phyloP scores from a whole-genome alignment of 1,140 invertebrate genomes.

The Apis florea region DNA sequence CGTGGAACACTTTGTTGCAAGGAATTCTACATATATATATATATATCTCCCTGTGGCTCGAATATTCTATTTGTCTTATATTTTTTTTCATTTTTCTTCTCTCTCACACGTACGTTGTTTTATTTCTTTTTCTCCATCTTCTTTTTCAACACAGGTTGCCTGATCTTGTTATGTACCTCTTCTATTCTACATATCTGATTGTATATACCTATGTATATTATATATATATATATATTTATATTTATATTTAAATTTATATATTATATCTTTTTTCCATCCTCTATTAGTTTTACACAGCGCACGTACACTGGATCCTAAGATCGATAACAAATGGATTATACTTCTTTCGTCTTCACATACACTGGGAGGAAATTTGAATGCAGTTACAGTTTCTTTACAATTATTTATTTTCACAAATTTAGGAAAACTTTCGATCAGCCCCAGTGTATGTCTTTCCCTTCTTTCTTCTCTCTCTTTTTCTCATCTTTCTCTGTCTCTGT shows the following conservation, averaged over 20 bases:
- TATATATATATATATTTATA: conserved; percentile 8
- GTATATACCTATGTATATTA: conserved; percentile 38
- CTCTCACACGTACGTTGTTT: conserved; percentile 18
- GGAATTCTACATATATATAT: background rate
- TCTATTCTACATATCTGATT: conserved; percentile 32
- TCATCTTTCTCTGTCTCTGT: background rate
- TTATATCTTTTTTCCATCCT: conserved; percentile 10
- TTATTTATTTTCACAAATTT: too few species aligned
- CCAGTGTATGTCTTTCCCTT: background rate
- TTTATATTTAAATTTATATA: conserved; percentile 12
- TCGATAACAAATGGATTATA: background rate
- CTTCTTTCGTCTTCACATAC: background rate
- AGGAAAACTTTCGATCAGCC: conserved; percentile 2
- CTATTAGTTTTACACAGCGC: conserved; percentile 36
- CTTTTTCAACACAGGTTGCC: conserved; percentile 75
- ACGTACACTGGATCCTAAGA: conserved; percentile 40
- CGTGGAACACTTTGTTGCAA: background rate
- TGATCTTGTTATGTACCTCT: conserved; percentile 61
- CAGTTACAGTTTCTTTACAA: background rate
- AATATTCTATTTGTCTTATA: conserved; percentile 31
- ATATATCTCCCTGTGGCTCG: background rate
- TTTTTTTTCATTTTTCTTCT: conserved; percentile 35
- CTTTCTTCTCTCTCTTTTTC: background rate
- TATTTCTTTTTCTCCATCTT: conserved; percentile 43
- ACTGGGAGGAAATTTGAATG: background rate